Percentiles rank a stretch among this genome's conserved stretches.
Evolutionary conservation across 1,140 invertebrate species (phyloP).

Genomic region (Drosophila fuyamai): DNA sequence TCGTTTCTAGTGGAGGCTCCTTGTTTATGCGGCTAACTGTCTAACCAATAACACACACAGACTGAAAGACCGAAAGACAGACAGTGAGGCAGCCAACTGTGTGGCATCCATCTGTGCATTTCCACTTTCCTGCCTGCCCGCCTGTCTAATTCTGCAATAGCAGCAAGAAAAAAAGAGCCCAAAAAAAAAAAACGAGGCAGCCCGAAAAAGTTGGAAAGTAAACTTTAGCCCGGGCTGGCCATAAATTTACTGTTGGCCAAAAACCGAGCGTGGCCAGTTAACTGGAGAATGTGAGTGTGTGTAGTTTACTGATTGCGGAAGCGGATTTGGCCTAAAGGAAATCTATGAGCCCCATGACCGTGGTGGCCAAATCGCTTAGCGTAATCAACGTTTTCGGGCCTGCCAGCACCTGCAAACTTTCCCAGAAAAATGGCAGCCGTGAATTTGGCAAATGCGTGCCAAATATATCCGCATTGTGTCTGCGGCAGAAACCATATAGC

Average conservation of each 20-base stretch:
- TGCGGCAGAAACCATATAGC: constrained; percentile 20
- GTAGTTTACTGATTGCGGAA: constrained; percentile 82
- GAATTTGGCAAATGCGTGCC: constrained; percentile 55
- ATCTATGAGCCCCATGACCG: constrained; percentile 51
- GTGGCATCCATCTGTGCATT: constrained; percentile 79
- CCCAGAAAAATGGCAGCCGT: constrained; percentile 42
- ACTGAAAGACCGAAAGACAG: constrained; percentile 11
- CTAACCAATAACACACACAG: constrained; percentile 57
- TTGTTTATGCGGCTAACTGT: constrained; percentile 79
- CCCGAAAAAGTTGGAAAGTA: constrained; percentile 35
- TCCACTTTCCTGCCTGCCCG: constrained; percentile 60
- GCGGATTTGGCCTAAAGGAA: constrained; percentile 78
- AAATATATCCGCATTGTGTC: constrained; percentile 68
- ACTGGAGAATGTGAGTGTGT: constrained; percentile 65
- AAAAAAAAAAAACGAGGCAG: constrained; percentile 6
- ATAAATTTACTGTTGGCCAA: constrained; percentile 81
- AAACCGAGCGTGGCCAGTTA: constrained; percentile 67
- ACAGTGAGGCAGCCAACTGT: constrained; percentile 69
- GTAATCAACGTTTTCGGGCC: constrained; percentile 66
- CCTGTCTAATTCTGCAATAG: constrained; percentile 76
- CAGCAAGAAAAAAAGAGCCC: constrained; percentile 38
- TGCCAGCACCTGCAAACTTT: constrained; percentile 74
- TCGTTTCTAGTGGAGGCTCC: constrained; percentile 44
- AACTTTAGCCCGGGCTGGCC: constrained; percentile 67
- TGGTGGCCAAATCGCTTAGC: constrained; percentile 73